phyloP scores from a whole-genome alignment of 2,888 invertebrate genomes.

The Lymantria monacha region DNA sequence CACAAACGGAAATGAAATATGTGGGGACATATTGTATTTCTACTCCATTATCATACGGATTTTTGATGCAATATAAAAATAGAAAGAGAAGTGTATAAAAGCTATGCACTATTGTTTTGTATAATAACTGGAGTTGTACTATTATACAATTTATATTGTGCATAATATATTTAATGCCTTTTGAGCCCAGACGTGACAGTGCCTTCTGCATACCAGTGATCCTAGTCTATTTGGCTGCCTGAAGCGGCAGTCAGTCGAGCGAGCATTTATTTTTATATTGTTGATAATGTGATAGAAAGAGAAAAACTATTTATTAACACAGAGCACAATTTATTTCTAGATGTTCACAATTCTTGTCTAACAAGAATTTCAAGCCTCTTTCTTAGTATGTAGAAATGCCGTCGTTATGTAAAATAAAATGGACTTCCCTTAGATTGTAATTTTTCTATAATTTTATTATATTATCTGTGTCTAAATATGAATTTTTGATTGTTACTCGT shows the following conservation, averaged over 20 bases:
- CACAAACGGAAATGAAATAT: not conserved
- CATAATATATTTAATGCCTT: constrained; percentile 8
- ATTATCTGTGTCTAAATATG: constrained; percentile 26
- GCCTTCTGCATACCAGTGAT: constrained; percentile 77
- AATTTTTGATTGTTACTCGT: constrained; percentile 25
- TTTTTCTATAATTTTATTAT: constrained; percentile 27
- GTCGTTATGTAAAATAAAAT: constrained; percentile 31
- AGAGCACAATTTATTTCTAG: constrained; percentile 47
- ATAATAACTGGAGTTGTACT: constrained; percentile 63
- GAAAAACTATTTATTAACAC: constrained; percentile 49
- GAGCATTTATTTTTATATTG: constrained; percentile 81
- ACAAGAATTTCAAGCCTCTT: constrained; percentile 45
- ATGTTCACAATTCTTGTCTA: constrained; percentile 50
- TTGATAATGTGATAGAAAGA: constrained; percentile 62
- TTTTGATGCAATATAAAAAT: not conserved
- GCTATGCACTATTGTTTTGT: constrained; percentile 27
- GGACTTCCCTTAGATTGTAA: constrained; percentile 34
- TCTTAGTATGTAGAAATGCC: constrained; percentile 34
- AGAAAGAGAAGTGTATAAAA: not conserved
- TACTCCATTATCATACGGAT: too few relatives aligned
- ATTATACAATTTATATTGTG: constrained; percentile 33
- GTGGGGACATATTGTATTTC: not conserved
- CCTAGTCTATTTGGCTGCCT: constrained; percentile 71
- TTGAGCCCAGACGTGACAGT: constrained; percentile 40
- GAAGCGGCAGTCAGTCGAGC: constrained; percentile 63